Conservation (phyloP, 2,797 vertebrate species). For the Muscicapa comitata region DNA sequence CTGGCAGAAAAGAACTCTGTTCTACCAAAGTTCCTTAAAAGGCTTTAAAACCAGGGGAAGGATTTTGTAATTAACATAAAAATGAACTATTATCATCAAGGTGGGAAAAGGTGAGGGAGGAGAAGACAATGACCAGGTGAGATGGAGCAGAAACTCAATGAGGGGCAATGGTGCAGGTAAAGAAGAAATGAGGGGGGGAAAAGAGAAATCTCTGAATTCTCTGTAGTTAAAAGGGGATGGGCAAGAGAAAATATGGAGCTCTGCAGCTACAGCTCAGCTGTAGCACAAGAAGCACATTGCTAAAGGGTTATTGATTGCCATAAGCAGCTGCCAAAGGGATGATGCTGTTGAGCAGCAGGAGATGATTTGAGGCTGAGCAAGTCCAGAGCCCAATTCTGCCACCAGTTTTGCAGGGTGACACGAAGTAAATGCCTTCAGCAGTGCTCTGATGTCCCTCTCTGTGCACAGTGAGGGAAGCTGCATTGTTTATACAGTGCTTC, state of each 20-base stretch:
- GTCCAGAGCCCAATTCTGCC: fast-evolving
- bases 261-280: not conserved
- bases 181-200: not conserved
- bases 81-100: not conserved
- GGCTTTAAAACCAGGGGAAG: fast-evolving
- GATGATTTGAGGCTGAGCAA: not conserved
- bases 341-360: fast-evolving
- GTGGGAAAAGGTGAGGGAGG: not conserved
- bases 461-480: too few species aligned
- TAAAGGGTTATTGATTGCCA: fast-evolving
- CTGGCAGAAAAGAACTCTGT: not conserved
- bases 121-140: not conserved
- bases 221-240: not conserved
- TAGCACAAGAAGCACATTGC: fast-evolving
- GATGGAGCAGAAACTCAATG: fast-evolving
- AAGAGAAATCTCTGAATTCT: not conserved
- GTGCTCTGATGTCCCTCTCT: fast-evolving
- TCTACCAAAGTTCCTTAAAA: not conserved
- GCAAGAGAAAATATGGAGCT: fast-evolving
- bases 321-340: fast-evolving
- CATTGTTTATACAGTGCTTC: fast-evolving
- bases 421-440: not conserved
- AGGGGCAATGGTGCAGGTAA: fast-evolving
- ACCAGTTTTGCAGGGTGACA: not conserved
- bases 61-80: not conserved